A percentile compares a stretch with the other conserved stretches of the same genome.
These are phyloP conservation scores for Orthosia gothica DNA, from an alignment of 2,888 invertebrate species.

Conservation along the genomic window DNA sequence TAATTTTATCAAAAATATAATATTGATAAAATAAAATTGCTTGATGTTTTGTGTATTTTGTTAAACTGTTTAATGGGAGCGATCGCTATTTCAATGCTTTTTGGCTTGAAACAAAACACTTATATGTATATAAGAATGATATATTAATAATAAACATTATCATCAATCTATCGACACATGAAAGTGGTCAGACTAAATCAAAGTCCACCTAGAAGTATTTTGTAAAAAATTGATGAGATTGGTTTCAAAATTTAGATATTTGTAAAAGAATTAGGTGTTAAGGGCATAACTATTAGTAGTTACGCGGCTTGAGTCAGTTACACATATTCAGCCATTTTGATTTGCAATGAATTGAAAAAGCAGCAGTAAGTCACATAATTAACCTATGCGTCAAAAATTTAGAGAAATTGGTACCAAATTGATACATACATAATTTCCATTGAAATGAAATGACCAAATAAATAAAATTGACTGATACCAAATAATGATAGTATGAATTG, in stretches of 20 bases:
- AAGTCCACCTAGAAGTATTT: constrained; percentile 72
- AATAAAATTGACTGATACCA: constrained; percentile 21
- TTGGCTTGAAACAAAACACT: constrained; percentile 73
- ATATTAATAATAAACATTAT: constrained; percentile 58
- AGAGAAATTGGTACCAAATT: neutral
- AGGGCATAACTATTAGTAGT: constrained; percentile 74
- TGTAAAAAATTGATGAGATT: constrained; percentile 63
- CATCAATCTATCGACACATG: constrained; percentile 61
- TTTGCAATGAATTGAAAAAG: neutral
- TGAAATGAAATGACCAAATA: constrained; percentile 8
- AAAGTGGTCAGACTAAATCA: constrained; percentile 57
- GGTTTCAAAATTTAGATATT: constrained; percentile 70
- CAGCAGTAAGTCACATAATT: neutral
- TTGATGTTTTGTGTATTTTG: constrained; percentile 65
- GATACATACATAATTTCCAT: neutral
- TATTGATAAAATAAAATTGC: constrained; percentile 44
- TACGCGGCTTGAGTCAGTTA: constrained; percentile 66
- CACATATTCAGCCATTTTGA: constrained; percentile 51
- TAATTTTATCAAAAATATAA: constrained; percentile 37
- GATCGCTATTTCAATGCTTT: constrained; percentile 73
- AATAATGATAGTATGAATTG: constrained; percentile 1
- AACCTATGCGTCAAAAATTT: neutral
- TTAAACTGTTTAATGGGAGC: constrained; percentile 61
- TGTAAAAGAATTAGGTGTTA: constrained; percentile 73
- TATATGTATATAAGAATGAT: constrained; percentile 68